These are phyloP conservation scores for Orchesella flavescens DNA, from an alignment of 2,888 invertebrate species.

Conservation along the genomic window DNA sequence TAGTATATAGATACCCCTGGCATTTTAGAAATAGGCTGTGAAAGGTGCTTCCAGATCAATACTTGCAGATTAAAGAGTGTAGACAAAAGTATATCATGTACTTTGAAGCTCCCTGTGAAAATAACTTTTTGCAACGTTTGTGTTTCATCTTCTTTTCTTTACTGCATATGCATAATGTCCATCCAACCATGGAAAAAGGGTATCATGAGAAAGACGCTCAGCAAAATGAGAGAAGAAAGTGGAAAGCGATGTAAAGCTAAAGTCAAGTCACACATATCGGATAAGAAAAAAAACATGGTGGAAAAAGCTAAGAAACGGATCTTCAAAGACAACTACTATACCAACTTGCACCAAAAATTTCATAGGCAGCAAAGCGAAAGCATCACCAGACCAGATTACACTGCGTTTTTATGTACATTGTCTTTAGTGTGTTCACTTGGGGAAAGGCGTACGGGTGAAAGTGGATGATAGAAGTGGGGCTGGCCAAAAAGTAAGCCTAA, in stretches of 20 bases:
- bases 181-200: conserved; percentile 40
- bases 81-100: too few species aligned
- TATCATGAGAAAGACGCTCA: conserved; percentile 33
- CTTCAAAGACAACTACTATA: conserved; percentile 45
- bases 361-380: conserved; percentile 39
- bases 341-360: not conserved
- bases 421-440: conserved; percentile 5
- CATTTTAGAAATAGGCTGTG: too few species aligned
- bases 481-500: not conserved
- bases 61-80: too few species aligned
- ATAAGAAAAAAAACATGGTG: conserved; percentile 49
- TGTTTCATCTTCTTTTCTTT: conserved; percentile 27
- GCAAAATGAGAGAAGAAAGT: conserved; percentile 45
- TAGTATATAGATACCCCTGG: too few species aligned
- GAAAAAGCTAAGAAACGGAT: conserved; percentile 42
- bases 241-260: conserved; percentile 52
- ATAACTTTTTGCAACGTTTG: conserved; percentile 33
- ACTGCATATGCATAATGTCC: conserved; percentile 42
- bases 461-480: not conserved
- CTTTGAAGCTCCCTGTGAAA: too few species aligned
- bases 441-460: conserved; percentile 9
- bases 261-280: conserved; percentile 54
- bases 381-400: conserved; percentile 35
- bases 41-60: too few species aligned
- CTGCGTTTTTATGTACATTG: conserved; percentile 45